These are phyloP conservation scores for Chironomus tepperi DNA, from an alignment of 1,140 invertebrate genomes.

Conservation along the genomic window DNA sequence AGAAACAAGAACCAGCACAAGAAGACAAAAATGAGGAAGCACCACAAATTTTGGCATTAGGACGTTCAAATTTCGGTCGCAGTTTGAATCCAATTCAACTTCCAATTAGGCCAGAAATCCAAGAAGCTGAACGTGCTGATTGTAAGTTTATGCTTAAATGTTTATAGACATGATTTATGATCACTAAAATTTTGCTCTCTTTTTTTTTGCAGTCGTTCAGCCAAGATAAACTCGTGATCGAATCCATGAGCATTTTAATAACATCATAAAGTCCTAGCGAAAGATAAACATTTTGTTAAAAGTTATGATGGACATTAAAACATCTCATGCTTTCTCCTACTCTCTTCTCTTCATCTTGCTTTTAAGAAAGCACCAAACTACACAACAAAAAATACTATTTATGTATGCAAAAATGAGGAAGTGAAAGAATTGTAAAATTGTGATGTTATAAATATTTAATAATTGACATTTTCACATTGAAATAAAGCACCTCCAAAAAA, in stretches of 20 bases:
- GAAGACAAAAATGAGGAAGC: constrained; percentile 32
- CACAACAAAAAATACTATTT: background rate
- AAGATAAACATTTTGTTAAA: background rate
- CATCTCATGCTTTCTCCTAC: background rate
- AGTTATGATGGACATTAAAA: background rate
- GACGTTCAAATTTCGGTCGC: constrained; percentile 44
- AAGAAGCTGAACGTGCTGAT: constrained; percentile 30
- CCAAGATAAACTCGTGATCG: background rate
- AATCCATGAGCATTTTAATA: background rate
- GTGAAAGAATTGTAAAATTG: constrained; percentile 19
- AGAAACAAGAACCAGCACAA: constrained; percentile 22
- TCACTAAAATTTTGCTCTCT: background rate
- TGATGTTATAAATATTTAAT: constrained; percentile 16
- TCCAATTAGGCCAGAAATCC: constrained; percentile 40
- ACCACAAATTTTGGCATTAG: constrained; percentile 36
- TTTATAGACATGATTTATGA: background rate
- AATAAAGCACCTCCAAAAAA: background rate
- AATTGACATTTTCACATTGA: constrained; percentile 9
- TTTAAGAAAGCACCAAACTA: background rate
- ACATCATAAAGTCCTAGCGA: background rate
- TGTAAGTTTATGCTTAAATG: constrained; percentile 24
- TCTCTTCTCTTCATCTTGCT: too few relatives aligned
- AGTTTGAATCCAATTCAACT: constrained; percentile 43
- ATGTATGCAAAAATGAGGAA: background rate
- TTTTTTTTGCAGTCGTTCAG: background rate